Base-by-base conservation (phyloP, 2,888 invertebrate genomes). In the Kuschelorhynchus macadamiae region DNA sequence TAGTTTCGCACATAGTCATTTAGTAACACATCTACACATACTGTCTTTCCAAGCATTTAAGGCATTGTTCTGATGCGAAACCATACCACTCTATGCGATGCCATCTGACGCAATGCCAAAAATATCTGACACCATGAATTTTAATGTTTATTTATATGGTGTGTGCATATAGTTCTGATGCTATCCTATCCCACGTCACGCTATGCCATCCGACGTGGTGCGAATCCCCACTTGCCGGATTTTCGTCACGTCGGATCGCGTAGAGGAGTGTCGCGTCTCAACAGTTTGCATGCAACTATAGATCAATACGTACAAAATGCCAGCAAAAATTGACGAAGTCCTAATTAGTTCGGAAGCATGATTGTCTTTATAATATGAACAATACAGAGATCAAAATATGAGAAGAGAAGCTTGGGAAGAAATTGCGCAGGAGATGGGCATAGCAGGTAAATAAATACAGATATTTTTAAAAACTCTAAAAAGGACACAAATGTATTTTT, bases 381-480 rank as follows among this genome's bases (percentile, higher is more conserved):
- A n/a, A n/a, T n/a, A n/a, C n/a, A n/a, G n/a, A 30, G 59, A 59
- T 30, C 59, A 44, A n/a, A 59, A 47, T 47, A 59, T 46, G 59
- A 20, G 46, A 59, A 7, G 25, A 21, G 47, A 57, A 42, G 44
- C 59, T 11, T 57, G 59, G 59, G 59, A 57, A 21, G 47, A 50
- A 49, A 57, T 57, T 47, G 59, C 46, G 11, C 20, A 16, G 32
- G 20, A 46, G 30, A 50, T 50, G 50, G 30, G 0, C 30, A 25
- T 53, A 3, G 20, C 0, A 53, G 39, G 46, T 36, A 60, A 21
- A 11, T 39, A 30, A 2, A 25, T 57, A 57, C 8, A 41, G 3
- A 46, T 14, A 57, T 57, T 57, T 46, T 47, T 12, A 1, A 21
- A 49, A 25, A 5, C 7, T 20, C 17, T 44, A 21, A 49, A 16